These are phyloP conservation scores for Drosophila busckii DNA, from an alignment of 1,140 invertebrate genomes.

Conservation along the genomic window DNA sequence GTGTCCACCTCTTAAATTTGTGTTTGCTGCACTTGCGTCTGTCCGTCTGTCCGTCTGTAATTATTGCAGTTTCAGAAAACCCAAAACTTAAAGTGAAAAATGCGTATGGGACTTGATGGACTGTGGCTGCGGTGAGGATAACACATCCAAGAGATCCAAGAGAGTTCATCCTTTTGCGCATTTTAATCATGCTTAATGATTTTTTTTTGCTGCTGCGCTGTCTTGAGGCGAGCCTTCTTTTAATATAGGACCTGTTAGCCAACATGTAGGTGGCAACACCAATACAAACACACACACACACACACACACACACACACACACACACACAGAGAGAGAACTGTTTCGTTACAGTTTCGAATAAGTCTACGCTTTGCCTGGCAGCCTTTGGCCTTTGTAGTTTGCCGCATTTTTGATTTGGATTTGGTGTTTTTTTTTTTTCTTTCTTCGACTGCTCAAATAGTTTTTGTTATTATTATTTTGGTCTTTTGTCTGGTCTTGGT, in stretches of 20 bases:
- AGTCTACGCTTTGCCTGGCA: slow-evolving; percentile 17
- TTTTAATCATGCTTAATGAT: slow-evolving; percentile 62
- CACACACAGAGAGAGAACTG: neutral
- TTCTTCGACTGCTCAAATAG: slow-evolving; percentile 57
- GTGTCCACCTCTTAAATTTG: no score
- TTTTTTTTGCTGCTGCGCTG: slow-evolving; percentile 26
- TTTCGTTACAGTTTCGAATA: slow-evolving; percentile 71
- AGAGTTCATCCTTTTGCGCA: slow-evolving; percentile 54
- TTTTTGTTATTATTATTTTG: slow-evolving; percentile 31
- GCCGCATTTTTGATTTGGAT: slow-evolving; percentile 70
- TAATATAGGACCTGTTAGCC: slow-evolving; percentile 13
- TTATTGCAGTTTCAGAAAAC: no score
- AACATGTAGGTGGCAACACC: slow-evolving; percentile 48
- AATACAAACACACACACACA: slow-evolving; percentile 21
- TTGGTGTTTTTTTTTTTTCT: no score
- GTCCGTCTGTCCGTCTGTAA: no score
- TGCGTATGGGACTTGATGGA: neutral
- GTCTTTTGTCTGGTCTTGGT: slow-evolving; percentile 45
- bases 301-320: slow-evolving; percentile 18
- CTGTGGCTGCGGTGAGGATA: no score
- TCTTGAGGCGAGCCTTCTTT: slow-evolving; percentile 21
- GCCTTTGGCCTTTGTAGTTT: slow-evolving; percentile 64
- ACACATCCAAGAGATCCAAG: slow-evolving; percentile 24
- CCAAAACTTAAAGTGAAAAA: neutral
- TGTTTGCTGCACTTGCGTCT: no score